phyloP scores from a whole-genome alignment of 2,113 vertebrate species.

The Verasper variegatus region DNA sequence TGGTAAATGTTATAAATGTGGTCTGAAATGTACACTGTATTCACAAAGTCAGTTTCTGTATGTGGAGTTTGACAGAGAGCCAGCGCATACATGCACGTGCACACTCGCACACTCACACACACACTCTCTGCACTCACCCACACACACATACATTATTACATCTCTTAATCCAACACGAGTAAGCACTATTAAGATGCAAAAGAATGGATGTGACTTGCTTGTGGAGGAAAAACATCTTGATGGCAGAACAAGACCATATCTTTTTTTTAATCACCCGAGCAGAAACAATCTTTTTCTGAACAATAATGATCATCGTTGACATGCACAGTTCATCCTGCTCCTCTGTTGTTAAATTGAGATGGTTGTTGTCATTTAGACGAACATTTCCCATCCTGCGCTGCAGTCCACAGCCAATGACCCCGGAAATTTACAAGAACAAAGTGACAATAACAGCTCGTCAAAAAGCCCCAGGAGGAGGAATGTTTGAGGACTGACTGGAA shows the following conservation, averaged over 20 bases:
- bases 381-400: slow-evolving; percentile 4
- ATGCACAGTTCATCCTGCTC: slow-evolving; percentile 38
- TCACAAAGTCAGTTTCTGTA: slow-evolving; percentile 47
- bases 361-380: slow-evolving; percentile 1
- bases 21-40: slow-evolving; percentile 52
- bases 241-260: not conserved
- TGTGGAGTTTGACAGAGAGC: slow-evolving; percentile 14
- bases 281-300: slow-evolving; percentile 10
- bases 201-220: not conserved
- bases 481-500: not conserved
- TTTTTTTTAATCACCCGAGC: not conserved
- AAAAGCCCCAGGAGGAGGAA: not conserved
- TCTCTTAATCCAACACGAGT: slow-evolving; percentile 22
- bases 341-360: slow-evolving; percentile 19
- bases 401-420: slow-evolving; percentile 16
- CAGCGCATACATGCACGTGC: slow-evolving; percentile 34
- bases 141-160: slow-evolving; percentile 21
- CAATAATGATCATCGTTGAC: slow-evolving; percentile 12
- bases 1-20: slow-evolving; percentile 48
- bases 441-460: slow-evolving; percentile 1
- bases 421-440: not conserved
- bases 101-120: slow-evolving; percentile 22
- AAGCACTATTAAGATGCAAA: slow-evolving; percentile 52
- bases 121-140: slow-evolving; percentile 8
- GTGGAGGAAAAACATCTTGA: slow-evolving; percentile 19